Conservation (phyloP, 1,140 invertebrate genomes). For the Pseudobourletiella spinata region DNA sequence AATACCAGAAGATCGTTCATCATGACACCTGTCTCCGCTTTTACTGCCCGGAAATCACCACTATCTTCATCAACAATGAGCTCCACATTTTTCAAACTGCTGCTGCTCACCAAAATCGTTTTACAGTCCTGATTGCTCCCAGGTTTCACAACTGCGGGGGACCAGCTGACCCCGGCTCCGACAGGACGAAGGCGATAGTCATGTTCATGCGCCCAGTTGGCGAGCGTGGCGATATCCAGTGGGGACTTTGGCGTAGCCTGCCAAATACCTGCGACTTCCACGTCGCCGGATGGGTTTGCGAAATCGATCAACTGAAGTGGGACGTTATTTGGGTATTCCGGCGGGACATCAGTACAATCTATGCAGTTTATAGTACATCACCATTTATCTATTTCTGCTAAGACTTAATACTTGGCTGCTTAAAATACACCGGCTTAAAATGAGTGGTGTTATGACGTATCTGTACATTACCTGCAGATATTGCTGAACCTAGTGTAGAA, state of each 20-base stretch:
- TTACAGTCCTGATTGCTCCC: not conserved
- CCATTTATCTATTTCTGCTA: too few species aligned
- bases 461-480: too few species aligned
- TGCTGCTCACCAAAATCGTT: not conserved
- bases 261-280: not conserved
- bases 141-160: not conserved
- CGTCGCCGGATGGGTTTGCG: not conserved
- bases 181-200: not conserved
- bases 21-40: not conserved
- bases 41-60: not conserved
- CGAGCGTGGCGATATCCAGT: not conserved
- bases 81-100: not conserved
- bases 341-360: too few species aligned
- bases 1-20: conserved; percentile 9
- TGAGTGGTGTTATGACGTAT: too few species aligned
- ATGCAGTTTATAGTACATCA: too few species aligned
- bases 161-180: not conserved
- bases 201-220: not conserved
- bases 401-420: too few species aligned
- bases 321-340: too few species aligned
- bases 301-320: too few species aligned
- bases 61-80: not conserved
- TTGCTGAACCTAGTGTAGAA: too few species aligned
- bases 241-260: not conserved
- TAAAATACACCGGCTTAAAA: too few species aligned